These are phyloP conservation scores for Heterohyrax brucei DNA, from an alignment of 2,797 vertebrate genomes.

Conservation along the genomic window DNA sequence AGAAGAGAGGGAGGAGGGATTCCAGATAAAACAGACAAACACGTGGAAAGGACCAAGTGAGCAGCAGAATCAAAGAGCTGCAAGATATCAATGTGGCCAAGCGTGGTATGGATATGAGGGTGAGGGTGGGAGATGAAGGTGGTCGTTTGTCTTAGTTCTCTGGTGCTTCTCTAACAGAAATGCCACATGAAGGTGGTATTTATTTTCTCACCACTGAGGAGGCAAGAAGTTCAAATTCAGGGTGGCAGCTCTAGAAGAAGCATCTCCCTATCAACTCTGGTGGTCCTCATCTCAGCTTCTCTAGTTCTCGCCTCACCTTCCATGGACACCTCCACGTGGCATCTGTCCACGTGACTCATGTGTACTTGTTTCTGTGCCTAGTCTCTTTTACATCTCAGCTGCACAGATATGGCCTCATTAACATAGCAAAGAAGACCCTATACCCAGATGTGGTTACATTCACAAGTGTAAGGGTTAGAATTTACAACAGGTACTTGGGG, in stretches of 20 bases:
- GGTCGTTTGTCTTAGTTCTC: background rate
- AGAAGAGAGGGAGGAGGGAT: background rate
- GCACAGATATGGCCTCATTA: background rate
- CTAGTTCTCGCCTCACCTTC: background rate
- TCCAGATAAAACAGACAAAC: background rate
- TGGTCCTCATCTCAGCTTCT: background rate
- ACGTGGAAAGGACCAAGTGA: background rate
- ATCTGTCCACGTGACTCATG: too few relatives aligned
- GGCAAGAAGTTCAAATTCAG: too few relatives aligned
- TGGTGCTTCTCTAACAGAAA: background rate
- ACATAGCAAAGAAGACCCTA: background rate
- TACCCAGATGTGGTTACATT: background rate
- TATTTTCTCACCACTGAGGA: too few relatives aligned
- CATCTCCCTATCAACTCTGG: too few relatives aligned
- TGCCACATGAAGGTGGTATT: background rate
- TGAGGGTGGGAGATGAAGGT: background rate
- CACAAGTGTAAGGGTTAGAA: background rate
- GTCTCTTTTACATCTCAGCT: too few relatives aligned
- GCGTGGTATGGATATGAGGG: fast-evolving
- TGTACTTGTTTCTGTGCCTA: too few relatives aligned
- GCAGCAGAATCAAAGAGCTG: background rate
- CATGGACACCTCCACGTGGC: too few relatives aligned
- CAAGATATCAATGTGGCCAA: background rate
- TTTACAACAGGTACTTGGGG: too few relatives aligned
- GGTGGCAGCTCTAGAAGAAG: too few relatives aligned